phyloP scores from a whole-genome alignment of 2,888 invertebrate genomes.

The Melinaea marsaeus region DNA sequence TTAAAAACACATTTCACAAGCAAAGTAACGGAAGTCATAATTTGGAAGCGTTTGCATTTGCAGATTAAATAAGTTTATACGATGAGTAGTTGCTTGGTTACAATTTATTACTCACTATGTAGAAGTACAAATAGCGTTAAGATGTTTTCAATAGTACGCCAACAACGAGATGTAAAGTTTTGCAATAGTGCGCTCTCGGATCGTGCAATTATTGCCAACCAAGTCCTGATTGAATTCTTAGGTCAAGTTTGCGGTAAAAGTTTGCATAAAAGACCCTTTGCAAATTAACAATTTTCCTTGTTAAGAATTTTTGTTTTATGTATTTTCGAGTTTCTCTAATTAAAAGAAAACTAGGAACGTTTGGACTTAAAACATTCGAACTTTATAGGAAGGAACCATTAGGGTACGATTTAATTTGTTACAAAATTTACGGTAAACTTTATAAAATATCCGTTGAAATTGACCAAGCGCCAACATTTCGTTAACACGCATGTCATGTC shows the following conservation, averaged over 20 bases:
- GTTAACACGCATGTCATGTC: constrained; percentile 74
- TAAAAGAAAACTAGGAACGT: constrained; percentile 42
- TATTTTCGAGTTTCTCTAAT: constrained; percentile 43
- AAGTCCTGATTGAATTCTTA: constrained; percentile 72
- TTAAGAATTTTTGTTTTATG: constrained; percentile 47
- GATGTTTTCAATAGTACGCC: constrained; percentile 71
- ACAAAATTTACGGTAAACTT: constrained; percentile 48
- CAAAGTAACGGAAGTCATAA: constrained; percentile 45
- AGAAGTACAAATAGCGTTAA: constrained; percentile 61
- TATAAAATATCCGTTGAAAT: constrained; percentile 56
- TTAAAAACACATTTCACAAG: constrained; percentile 43
- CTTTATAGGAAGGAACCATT: constrained; percentile 38
- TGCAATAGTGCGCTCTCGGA: constrained; percentile 63
- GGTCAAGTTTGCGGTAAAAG: constrained; percentile 65
- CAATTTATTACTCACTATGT: constrained; percentile 64
- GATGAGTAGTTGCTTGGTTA: constrained; percentile 61
- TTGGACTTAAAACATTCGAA: constrained; percentile 17
- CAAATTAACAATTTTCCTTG: constrained; percentile 58
- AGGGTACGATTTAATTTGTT: constrained; percentile 49
- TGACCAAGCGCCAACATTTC: constrained; percentile 66
- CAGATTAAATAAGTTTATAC: constrained; percentile 67
- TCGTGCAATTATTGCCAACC: constrained; percentile 69
- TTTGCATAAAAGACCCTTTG: constrained; percentile 65
- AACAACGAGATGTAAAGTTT: constrained; percentile 70
- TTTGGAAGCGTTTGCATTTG: constrained; percentile 62